phyloP scores from a whole-genome alignment of 2,888 invertebrate genomes.

The Eupithecia inturbata region DNA sequence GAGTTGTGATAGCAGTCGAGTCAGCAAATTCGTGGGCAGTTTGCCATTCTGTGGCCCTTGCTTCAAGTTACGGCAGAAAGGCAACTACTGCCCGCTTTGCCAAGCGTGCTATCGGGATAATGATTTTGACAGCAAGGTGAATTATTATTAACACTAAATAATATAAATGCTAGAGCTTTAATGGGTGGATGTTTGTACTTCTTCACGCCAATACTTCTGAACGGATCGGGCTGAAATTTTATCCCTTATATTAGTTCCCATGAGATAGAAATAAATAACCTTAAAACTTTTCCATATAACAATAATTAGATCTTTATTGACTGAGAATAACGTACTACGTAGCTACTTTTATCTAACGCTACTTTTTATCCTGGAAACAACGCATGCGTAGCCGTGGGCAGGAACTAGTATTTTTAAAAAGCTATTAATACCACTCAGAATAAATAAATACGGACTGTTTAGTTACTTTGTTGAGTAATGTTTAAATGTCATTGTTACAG shows the following conservation, averaged over 20 bases:
- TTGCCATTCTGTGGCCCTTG: constrained; percentile 94
- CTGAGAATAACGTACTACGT: too few species aligned
- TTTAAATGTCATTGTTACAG: constrained; percentile 74
- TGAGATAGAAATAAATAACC: too few species aligned
- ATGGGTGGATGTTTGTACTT: background rate
- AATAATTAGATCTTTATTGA: too few species aligned
- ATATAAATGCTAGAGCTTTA: too few species aligned
- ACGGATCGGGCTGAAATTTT: background rate
- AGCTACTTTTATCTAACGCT: too few species aligned
- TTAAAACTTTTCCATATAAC: too few species aligned
- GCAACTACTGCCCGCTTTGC: constrained; percentile 96
- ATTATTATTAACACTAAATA: background rate
- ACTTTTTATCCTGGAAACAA: background rate
- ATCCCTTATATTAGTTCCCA: background rate
- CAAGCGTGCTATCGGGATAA: constrained; percentile 96
- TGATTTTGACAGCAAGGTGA: constrained; percentile 91
- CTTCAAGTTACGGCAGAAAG: constrained; percentile 93
- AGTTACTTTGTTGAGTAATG: background rate
- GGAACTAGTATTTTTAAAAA: too few species aligned
- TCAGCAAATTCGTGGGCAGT: constrained; percentile 92
- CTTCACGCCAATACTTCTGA: background rate
- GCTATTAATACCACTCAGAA: background rate
- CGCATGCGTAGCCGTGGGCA: background rate
- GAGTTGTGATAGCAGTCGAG: constrained; percentile 92
- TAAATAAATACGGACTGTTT: background rate